Evolutionary conservation across 2,797 vertebrate genomes (phyloP).

Genomic region (Emys orbicularis): DNA sequence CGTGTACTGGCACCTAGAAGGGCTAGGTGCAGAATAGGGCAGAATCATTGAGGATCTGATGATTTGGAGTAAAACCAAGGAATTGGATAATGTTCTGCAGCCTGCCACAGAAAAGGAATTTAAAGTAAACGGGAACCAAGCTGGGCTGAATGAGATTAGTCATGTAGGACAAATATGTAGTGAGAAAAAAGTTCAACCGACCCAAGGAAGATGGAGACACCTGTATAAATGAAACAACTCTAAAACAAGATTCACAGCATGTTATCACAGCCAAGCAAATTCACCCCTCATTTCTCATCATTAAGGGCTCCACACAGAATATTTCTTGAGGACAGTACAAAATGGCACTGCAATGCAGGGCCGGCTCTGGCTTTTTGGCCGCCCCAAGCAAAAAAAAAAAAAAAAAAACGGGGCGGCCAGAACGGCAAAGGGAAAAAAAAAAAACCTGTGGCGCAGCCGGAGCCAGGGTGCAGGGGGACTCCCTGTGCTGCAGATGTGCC

Average conservation of each 20-base stretch:
- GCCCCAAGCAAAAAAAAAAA: no score
- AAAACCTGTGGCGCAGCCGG: no score
- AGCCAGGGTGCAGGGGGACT: no score
- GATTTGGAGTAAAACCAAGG: background rate
- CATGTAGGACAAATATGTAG: background rate
- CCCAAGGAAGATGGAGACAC: background rate
- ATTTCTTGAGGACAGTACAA: no score
- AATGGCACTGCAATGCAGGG: no score
- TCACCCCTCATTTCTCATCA: background rate
- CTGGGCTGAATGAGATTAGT: fast-evolving
- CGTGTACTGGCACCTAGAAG: no score
- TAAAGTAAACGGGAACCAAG: background rate
- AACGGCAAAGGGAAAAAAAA: no score
- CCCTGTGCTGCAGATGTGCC: no score
- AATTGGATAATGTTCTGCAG: background rate
- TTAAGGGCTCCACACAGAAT: background rate
- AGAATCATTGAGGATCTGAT: background rate
- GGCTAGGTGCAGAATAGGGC: background rate
- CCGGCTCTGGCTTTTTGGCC: no score
- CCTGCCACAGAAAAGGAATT: background rate
- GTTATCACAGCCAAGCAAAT: background rate
- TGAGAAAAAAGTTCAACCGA: background rate
- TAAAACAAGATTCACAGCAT: background rate
- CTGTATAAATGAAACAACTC: background rate
- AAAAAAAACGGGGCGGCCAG: no score